A percentile compares a stretch with the other conserved stretches of the same genome.
Conservation (phyloP, 2,113 vertebrate genomes). For the Antidorcas marsupialis region DNA sequence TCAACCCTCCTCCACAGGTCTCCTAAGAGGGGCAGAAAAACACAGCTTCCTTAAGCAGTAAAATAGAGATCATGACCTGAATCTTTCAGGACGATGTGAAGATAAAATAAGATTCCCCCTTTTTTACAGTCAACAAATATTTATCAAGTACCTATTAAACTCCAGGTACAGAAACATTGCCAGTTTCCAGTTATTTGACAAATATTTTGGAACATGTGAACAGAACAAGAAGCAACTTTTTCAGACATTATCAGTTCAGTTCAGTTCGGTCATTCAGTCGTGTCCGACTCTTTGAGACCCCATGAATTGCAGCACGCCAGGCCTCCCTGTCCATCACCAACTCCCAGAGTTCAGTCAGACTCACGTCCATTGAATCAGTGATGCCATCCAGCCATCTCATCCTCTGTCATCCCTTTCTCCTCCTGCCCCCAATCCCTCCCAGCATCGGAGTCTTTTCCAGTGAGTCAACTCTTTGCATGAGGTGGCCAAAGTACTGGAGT, state of each 20-base stretch:
- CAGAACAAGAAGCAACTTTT: neutral
- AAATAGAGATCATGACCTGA: neutral
- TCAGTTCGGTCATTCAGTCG: too few relatives aligned
- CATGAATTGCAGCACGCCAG: too few relatives aligned
- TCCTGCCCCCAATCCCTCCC: too few relatives aligned
- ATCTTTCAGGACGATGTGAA: neutral
- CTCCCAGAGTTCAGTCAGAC: too few relatives aligned
- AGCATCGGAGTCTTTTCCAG: too few relatives aligned
- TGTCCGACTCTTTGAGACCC: too few relatives aligned
- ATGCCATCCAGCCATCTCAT: too few relatives aligned
- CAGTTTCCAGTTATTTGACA: neutral
- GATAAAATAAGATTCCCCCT: neutral
- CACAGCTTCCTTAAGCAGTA: neutral
- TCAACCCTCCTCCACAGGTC: neutral
- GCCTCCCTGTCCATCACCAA: too few relatives aligned
- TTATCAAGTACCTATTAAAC: neutral
- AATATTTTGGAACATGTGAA: neutral
- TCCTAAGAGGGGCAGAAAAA: neutral
- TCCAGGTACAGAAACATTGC: neutral
- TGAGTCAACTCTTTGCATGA: too few relatives aligned
- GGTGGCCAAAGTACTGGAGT: too few relatives aligned
- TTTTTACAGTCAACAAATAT: neutral
- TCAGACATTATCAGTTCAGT: neutral
- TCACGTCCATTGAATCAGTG: too few relatives aligned
- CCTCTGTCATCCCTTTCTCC: too few relatives aligned